Evolutionary conservation across 2,113 vertebrate species (phyloP).

Genomic region (Ranitomeya variabilis): DNA sequence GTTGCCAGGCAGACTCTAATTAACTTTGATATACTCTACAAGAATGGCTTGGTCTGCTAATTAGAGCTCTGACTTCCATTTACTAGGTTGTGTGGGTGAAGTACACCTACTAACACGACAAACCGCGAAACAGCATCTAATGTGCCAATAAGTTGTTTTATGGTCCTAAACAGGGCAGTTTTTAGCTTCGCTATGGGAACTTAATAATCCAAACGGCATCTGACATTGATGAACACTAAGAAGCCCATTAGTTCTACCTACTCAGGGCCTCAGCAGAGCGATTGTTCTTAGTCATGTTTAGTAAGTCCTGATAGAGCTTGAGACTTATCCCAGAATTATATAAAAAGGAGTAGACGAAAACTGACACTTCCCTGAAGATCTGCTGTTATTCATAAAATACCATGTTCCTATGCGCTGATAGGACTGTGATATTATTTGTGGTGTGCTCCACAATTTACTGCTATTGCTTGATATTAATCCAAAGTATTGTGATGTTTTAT

Average conservation of each 20-base stretch:
- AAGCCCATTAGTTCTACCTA: neutral
- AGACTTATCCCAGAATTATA: neutral
- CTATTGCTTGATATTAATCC: too few relatives aligned
- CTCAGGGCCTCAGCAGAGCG: neutral
- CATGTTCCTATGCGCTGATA: too few relatives aligned
- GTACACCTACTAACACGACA: neutral
- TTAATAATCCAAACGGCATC: neutral
- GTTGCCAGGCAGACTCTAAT: neutral
- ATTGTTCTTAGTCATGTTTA: neutral
- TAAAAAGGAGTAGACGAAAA: too few relatives aligned
- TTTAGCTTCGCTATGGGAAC: neutral
- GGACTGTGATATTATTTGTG: too few relatives aligned
- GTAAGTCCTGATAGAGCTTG: neutral
- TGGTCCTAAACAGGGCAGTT: neutral
- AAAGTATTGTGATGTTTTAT: too few relatives aligned
- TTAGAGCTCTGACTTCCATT: neutral
- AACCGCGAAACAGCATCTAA: conserved; percentile 8
- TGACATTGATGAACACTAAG: neutral
- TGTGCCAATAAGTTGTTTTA: neutral
- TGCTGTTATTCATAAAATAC: too few relatives aligned
- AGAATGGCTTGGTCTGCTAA: neutral
- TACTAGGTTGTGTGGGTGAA: conserved; percentile 2
- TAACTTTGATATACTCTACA: neutral
- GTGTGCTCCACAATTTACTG: too few relatives aligned
- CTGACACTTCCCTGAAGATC: too few relatives aligned